phyloP scores from a whole-genome alignment of 2,797 vertebrate species.

The Vespertilio murinus region DNA sequence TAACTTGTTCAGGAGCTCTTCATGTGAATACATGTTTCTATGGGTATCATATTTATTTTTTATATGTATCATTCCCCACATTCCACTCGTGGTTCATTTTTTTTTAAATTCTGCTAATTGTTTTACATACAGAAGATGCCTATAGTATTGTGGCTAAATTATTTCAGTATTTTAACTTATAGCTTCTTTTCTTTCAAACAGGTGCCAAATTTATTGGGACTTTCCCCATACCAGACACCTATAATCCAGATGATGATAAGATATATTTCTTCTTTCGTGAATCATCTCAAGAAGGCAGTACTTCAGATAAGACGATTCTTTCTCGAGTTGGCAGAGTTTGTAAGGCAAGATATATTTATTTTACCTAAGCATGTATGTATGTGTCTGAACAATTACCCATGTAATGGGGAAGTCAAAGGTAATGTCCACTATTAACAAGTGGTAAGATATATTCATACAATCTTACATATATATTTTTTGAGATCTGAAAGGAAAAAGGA shows the following conservation, averaged over 20 bases:
- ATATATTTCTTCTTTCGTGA: constrained; percentile 99
- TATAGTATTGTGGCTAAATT: not conserved
- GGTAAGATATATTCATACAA: not conserved
- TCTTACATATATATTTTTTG: not conserved
- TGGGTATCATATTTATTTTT: not conserved
- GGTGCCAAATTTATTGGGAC: constrained; percentile 96
- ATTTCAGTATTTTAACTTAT: constrained; percentile 11
- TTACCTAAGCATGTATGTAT: not conserved
- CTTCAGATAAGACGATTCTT: constrained; percentile 92
- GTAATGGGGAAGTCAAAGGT: not conserved
- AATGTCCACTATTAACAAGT: not conserved
- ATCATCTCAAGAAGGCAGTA: constrained; percentile 92
- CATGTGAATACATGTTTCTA: not conserved
- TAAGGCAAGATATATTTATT: constrained; percentile 88
- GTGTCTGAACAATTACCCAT: not conserved
- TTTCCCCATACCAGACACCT: constrained; percentile 95
- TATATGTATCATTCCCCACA: not conserved
- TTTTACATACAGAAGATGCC: not conserved
- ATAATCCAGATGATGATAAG: constrained; percentile 98
- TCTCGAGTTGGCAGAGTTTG: constrained; percentile 98
- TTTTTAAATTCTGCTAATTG: not conserved
- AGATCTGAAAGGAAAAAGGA: not conserved
- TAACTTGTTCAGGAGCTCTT: not conserved
- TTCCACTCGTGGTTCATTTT: not conserved
- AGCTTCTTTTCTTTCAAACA: constrained; percentile 78